phyloP scores from a whole-genome alignment of 2,113 vertebrate species.

The Bubalus kerabau region DNA sequence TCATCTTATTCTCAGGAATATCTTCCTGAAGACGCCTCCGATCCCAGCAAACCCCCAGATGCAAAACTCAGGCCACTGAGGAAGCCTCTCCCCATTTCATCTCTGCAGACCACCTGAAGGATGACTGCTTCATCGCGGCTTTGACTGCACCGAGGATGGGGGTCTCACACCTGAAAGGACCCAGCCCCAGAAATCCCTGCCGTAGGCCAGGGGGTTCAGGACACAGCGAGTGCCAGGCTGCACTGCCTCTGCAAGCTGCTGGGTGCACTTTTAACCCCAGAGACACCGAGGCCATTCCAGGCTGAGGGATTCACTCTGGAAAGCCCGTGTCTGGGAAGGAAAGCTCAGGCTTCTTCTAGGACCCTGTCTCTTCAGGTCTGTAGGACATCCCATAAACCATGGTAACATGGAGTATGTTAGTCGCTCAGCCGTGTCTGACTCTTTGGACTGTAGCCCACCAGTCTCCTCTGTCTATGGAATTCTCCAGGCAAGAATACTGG shows the following conservation, averaged over 20 bases:
- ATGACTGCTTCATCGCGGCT: neutral
- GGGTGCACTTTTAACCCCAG: neutral
- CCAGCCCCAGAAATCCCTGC: neutral
- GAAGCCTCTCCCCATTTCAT: neutral
- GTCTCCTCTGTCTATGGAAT: neutral
- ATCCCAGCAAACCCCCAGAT: neutral
- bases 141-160: neutral
- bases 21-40: neutral
- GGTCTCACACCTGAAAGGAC: neutral
- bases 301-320: neutral
- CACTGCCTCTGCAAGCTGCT: neutral
- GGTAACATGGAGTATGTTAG: neutral
- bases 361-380: neutral
- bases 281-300: neutral
- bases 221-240: fast-evolving
- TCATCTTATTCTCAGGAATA: neutral
- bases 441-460: neutral
- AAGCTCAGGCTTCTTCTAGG: neutral
- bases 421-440: neutral
- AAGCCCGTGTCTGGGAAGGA: fast-evolving
- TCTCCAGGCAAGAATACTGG: neutral
- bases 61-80: neutral
- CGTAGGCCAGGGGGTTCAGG: neutral
- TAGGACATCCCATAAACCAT: neutral
- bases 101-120: neutral